A percentile compares a stretch with the other conserved stretches of the same genome.
Conservation (phyloP, 2,797 vertebrate genomes). For the Dicrostonyx torquatus region DNA sequence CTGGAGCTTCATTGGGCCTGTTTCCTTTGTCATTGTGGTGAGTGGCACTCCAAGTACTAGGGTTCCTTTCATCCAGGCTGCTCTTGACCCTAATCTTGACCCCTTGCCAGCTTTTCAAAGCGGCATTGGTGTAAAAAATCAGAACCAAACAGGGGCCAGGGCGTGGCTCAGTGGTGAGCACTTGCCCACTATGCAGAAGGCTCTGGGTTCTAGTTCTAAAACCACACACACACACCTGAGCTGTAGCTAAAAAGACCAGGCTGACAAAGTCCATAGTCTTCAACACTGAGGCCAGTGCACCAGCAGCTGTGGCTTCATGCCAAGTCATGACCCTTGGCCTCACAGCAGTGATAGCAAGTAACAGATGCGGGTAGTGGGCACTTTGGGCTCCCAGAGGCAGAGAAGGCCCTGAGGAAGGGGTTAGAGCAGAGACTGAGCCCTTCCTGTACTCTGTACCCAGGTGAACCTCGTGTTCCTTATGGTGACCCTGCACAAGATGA, state of each 20-base stretch:
- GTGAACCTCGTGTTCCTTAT: slow-evolving; percentile 95
- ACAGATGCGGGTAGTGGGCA: neutral
- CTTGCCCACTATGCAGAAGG: neutral
- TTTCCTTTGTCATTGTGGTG: slow-evolving; percentile 97
- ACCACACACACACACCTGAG: neutral
- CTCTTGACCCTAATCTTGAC: neutral
- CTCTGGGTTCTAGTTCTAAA: neutral
- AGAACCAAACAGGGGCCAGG: neutral
- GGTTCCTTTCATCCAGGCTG: neutral
- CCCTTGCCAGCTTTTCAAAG: neutral
- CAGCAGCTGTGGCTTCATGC: neutral
- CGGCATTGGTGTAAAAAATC: neutral
- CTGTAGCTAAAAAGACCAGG: neutral
- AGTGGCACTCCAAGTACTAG: slow-evolving; percentile 67
- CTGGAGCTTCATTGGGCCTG: slow-evolving; percentile 97
- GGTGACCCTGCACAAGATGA: slow-evolving; percentile 96
- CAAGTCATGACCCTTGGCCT: neutral
- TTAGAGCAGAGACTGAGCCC: neutral
- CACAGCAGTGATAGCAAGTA: neutral
- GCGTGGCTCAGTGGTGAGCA: neutral
- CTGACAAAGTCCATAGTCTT: neutral
- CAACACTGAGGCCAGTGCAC: neutral
- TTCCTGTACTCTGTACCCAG: slow-evolving; percentile 79
- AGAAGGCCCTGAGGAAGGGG: neutral
- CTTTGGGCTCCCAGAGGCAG: neutral